phyloP scores from a whole-genome alignment of 2,797 vertebrate genomes.

The Periparus ater region DNA sequence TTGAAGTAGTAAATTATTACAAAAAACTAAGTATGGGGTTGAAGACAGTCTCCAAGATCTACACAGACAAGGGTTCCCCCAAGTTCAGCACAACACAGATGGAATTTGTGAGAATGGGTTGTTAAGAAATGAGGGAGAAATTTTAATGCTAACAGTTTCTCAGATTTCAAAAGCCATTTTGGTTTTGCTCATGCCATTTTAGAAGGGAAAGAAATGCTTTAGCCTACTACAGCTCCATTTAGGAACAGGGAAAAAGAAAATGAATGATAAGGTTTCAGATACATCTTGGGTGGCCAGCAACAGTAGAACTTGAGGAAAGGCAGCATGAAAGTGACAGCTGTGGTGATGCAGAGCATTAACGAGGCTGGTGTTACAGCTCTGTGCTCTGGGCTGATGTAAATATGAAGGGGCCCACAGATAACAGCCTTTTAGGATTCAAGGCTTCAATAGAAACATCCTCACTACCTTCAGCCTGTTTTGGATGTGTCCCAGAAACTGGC shows the following conservation, averaged over 20 bases:
- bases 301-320: not conserved
- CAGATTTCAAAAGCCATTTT: slow-evolving; percentile 27
- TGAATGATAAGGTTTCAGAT: not conserved
- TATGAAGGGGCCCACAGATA: not conserved
- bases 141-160: not conserved
- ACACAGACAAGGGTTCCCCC: not conserved
- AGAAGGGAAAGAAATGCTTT: not conserved
- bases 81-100: not conserved
- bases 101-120: not conserved
- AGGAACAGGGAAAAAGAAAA: not conserved
- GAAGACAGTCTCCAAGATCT: not conserved
- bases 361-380: not conserved
- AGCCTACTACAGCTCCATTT: not conserved
- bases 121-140: not conserved
- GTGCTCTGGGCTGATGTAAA: not conserved
- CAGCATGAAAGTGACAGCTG: not conserved
- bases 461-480: not conserved
- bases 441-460: not conserved
- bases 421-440: not conserved
- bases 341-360: not conserved
- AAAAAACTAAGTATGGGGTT: not conserved
- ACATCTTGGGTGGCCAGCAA: slow-evolving; percentile 25
- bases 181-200: not conserved
- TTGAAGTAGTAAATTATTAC: not conserved
- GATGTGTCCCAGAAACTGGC: not conserved